Evolutionary conservation across 2,797 vertebrate genomes (phyloP).

Genomic region (Gambusia yucatana): DNA sequence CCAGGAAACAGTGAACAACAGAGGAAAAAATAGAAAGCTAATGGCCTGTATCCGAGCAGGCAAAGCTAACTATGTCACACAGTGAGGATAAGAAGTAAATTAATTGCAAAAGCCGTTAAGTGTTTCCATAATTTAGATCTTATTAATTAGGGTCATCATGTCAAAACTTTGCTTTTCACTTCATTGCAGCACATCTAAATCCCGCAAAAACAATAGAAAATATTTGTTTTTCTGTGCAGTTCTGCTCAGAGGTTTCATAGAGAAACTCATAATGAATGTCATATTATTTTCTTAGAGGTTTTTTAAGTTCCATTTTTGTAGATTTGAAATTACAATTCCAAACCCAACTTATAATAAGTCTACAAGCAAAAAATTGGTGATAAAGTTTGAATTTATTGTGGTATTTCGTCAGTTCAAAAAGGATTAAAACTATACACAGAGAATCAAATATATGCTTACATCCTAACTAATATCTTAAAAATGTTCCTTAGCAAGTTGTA

Average conservation of each 20-base stretch:
- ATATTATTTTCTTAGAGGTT: background rate
- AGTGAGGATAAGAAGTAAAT: conserved; percentile 18
- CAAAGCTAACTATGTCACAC: conserved; percentile 48
- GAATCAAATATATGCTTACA: background rate
- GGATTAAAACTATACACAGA: background rate
- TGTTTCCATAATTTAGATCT: background rate
- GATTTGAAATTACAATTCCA: background rate
- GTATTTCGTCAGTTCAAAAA: background rate
- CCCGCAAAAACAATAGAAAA: background rate
- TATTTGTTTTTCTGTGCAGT: background rate
- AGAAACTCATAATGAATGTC: background rate
- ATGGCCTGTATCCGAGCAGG: conserved; percentile 29
- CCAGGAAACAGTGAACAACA: conserved; percentile 57
- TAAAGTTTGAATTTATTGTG: background rate
- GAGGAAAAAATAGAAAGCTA: conserved; percentile 42
- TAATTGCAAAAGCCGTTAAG: conserved; percentile 1
- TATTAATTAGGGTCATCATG: background rate
- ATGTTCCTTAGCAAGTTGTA: background rate
- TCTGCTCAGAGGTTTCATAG: background rate
- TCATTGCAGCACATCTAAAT: background rate
- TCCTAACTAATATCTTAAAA: background rate
- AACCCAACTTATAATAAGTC: background rate
- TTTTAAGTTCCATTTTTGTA: background rate
- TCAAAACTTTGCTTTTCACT: background rate
- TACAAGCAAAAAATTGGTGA: background rate